Conservation (phyloP, 2,113 vertebrate genomes). For the Lynx canadensis region DNA sequence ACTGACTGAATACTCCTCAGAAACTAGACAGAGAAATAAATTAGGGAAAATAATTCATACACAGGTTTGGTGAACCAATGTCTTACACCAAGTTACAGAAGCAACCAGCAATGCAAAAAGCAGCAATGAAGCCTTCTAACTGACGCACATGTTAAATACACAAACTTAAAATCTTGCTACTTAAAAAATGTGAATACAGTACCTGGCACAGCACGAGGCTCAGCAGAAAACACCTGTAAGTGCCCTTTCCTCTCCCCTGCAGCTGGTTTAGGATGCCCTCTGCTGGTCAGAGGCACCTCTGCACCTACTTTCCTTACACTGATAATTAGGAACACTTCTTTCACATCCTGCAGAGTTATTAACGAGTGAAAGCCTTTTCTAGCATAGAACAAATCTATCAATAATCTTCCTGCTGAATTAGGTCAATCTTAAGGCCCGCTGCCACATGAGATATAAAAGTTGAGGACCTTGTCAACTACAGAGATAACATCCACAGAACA, state of each 20-base stretch:
- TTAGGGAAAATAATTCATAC: conserved; percentile 7
- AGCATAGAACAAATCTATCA: neutral
- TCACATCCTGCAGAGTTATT: neutral
- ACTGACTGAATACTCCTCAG: conserved; percentile 88
- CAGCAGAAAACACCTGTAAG: fast-evolving
- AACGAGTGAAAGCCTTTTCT: neutral
- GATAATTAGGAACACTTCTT: neutral
- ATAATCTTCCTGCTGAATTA: neutral
- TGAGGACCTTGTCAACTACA: neutral
- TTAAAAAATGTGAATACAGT: neutral
- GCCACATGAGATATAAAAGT: neutral
- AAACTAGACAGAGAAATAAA: conserved; percentile 87
- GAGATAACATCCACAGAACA: neutral
- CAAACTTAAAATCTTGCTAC: neutral
- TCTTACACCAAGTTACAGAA: neutral
- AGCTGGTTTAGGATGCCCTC: neutral
- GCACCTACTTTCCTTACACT: neutral
- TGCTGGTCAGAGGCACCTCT: neutral
- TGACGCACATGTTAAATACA: neutral
- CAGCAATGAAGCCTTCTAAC: neutral
- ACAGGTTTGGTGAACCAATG: neutral
- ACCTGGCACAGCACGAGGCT: neutral
- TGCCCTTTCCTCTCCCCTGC: neutral
- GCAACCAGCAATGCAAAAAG: neutral
- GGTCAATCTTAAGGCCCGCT: neutral